Percentiles rank a stretch among this genome's conserved stretches.
phyloP scores from a whole-genome alignment of 2,113 vertebrate genomes.

The Zootoca vivipara region DNA sequence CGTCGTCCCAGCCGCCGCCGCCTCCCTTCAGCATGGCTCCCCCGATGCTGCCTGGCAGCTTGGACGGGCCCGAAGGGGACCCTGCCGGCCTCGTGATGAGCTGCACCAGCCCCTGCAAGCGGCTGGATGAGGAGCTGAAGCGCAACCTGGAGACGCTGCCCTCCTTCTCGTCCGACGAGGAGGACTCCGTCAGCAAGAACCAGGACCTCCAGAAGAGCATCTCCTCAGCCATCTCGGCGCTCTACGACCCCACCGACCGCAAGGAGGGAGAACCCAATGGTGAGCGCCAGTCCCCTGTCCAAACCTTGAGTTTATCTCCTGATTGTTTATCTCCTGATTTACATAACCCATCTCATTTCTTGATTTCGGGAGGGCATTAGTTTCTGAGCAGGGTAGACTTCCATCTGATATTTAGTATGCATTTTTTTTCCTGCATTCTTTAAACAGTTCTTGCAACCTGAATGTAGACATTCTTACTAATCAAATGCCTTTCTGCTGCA shows the following conservation, averaged over 20 bases:
- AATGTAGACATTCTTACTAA: background rate
- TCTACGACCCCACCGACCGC: slow-evolving; percentile 88
- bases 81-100: slow-evolving; percentile 78
- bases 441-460: background rate
- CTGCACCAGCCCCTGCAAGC: slow-evolving; percentile 87
- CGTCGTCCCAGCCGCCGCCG: slow-evolving; percentile 72
- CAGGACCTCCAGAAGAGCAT: slow-evolving; percentile 96
- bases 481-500: background rate
- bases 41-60: slow-evolving; percentile 59
- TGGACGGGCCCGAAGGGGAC: slow-evolving; percentile 84
- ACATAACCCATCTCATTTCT: background rate
- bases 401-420: background rate
- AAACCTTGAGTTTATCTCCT: background rate
- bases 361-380: background rate
- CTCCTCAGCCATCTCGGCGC: slow-evolving; percentile 90
- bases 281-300: background rate
- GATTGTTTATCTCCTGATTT: background rate
- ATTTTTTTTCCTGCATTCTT: background rate
- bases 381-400: background rate
- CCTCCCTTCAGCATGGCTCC: slow-evolving; percentile 69
- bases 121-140: slow-evolving; percentile 91
- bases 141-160: slow-evolving; percentile 91
- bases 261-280: slow-evolving; percentile 61
- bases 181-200: slow-evolving; percentile 93
- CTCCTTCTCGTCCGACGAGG: slow-evolving; percentile 92